Evolutionary conservation across 2,888 invertebrate genomes (phyloP), one percentile per base, ranked within the genome.

Genomic region (Dendrolimus pini): DNA sequence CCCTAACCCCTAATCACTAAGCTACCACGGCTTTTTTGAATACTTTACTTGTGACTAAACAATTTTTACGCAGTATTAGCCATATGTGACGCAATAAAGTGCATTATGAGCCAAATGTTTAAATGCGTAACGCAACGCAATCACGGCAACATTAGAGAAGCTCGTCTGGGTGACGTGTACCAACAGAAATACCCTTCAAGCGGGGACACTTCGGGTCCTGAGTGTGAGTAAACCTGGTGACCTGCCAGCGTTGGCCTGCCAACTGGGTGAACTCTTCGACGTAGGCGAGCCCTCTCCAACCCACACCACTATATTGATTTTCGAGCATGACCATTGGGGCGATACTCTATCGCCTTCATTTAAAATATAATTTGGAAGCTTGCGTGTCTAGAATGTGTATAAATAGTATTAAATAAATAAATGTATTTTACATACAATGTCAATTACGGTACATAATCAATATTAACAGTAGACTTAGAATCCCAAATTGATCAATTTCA

Each of bases 161-260:
- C 6, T 52, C 59, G 60, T 65, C 65, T 68, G 69, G 74, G 73
- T 85, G 84, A 85, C 80, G 83, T 66, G 73, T 58, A 59, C 71
- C 68, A 61, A 64, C 78, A 73, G 67, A 82, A 85, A 85, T 85
- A 83, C 61, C 64, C 67, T 72, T 72, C 72, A 76, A 70, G 62
- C 69, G 63, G 57, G 62, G 70, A 72, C 68, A 65, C 66, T 70
- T 70, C 66, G 67, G 64, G 70, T 68, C 64, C 63, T 59, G 63
- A 65, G 71, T 65, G 66, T 59, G 54, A 55, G 70, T 63, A 61
- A 60, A 69, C 64, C 83, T 83, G 83, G 82, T 79, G 75, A 64
- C 63, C 74, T 82, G 85, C 82, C 84, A 82, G 80, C 69, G 55
- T 66, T 62, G 62, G 61, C 60, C 73, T 83, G 85, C 86, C 85